These are phyloP conservation scores for Cervus canadensis DNA, from an alignment of 2,113 vertebrate species.

Conservation along the genomic window DNA sequence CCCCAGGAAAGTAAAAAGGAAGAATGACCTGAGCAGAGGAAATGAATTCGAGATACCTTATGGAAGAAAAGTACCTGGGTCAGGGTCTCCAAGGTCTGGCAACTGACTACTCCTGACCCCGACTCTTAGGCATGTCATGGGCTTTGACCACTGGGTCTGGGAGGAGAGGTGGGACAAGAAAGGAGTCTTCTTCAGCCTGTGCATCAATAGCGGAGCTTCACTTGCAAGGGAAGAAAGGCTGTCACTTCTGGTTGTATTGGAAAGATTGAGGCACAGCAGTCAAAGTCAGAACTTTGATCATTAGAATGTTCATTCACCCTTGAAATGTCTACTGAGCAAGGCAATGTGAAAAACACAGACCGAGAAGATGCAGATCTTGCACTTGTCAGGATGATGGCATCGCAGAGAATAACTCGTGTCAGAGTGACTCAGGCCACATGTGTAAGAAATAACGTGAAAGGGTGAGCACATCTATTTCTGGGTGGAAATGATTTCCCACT, in stretches of 20 bases:
- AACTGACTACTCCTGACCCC: background rate
- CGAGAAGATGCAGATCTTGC: background rate
- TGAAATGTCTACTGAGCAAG: background rate
- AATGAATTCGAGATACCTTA: background rate
- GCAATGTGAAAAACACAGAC: background rate
- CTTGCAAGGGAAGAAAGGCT: background rate
- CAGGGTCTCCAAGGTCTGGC: background rate
- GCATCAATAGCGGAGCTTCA: background rate
- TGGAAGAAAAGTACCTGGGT: background rate
- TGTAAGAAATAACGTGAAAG: background rate
- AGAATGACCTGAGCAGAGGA: background rate
- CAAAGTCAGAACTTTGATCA: background rate
- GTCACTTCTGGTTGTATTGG: background rate
- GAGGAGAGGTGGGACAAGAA: background rate
- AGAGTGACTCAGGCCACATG: background rate
- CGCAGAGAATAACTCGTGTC: background rate
- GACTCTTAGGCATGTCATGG: too few relatives aligned
- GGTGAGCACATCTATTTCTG: background rate
- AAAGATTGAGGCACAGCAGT: background rate
- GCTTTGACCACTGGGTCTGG: background rate
- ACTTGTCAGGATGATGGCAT: background rate
- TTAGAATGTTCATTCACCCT: background rate
- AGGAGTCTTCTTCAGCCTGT: background rate
- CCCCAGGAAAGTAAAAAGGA: background rate
- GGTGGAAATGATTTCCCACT: background rate